A percentile compares a stretch with the other conserved stretches of the same genome.
phyloP scores from a whole-genome alignment of 2,888 invertebrate species.

The Troilus luridus region DNA sequence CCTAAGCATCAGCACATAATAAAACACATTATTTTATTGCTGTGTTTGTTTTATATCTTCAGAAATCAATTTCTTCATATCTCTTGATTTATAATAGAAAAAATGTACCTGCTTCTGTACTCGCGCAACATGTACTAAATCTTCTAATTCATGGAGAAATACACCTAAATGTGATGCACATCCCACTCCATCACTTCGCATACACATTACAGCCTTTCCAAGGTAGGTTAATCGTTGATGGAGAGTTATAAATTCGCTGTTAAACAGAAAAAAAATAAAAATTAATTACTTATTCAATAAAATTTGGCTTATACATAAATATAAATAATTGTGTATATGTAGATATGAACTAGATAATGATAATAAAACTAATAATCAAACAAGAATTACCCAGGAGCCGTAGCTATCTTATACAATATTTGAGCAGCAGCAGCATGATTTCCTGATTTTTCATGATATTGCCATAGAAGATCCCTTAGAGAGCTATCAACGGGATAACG shows the following conservation, averaged over 20 bases:
- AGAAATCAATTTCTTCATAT: no score
- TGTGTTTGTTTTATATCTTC: no score
- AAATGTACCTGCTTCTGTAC: conserved; percentile 77
- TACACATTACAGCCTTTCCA: conserved; percentile 94
- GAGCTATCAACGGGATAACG: conserved; percentile 71
- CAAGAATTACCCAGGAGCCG: conserved; percentile 74
- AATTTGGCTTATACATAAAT: neutral
- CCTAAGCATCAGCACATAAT: no score
- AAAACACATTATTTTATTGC: no score
- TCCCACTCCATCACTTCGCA: conserved; percentile 87
- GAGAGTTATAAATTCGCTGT: conserved; percentile 81
- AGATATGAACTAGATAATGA: neutral
- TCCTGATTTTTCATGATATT: conserved; percentile 92
- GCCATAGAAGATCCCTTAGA: conserved; percentile 91
- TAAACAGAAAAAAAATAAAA: conserved; percentile 62
- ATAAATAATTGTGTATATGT: neutral
- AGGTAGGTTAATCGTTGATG: conserved; percentile 90
- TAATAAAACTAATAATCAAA: neutral
- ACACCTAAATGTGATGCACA: conserved; percentile 82
- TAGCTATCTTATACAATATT: conserved; percentile 89
- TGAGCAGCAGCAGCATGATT: conserved; percentile 94
- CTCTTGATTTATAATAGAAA: neutral
- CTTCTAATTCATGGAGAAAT: conserved; percentile 89
- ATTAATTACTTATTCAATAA: neutral
- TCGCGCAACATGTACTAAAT: conserved; percentile 92